Base-by-base conservation (phyloP, 2,797 vertebrate genomes). In the Valencia hispanica region DNA sequence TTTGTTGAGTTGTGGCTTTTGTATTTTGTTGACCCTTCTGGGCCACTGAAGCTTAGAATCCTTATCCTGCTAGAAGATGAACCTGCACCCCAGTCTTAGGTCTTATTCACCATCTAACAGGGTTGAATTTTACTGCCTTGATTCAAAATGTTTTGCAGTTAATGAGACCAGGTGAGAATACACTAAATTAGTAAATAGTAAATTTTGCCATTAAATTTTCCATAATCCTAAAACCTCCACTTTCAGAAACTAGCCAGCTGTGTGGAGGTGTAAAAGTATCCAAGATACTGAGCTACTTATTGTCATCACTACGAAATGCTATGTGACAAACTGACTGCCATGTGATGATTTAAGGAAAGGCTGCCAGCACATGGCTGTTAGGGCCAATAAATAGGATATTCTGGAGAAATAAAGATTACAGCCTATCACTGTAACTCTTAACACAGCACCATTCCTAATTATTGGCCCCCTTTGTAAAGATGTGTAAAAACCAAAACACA, bases 331-430 rank as follows among this genome's bases (percentile, higher is more conserved):
- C 30, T 22, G 27, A 72, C 11, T 32, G 39, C 47, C 61, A 55
- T 43, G 61, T 48, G 59, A 59, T 53, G 34, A 75, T 59, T 84
- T 15, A 57, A 78, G 63, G 22, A 74, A 73, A 47, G 50, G 34
- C 25, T 14, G 34, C 36, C 72, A 10, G 34, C 18, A 32, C 22
- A 2, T 47, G 14, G 53, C 45, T 43, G 59, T 61, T 68, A 59
- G 30, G 68, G 59, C 57, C 41, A 39, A 63, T 47, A 34, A 50
- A 17, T 25, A 61, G 1, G 14, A 45, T 50, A 55, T 14, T 43
- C 25, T n/a, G 47, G 3, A 15, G 36, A 39, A 36, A 48, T 32
- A 6, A 6, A 61, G 32, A 61, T 6, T 20, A 7, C 3, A 20
- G 8, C 30, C 14, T 7, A 59, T 32, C n/a, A 30, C n/a, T n/a